Percentiles rank a stretch among this genome's conserved stretches.
Conservation (phyloP, 64 coral and sea anemone genomes). For the Montipora capricornis region DNA sequence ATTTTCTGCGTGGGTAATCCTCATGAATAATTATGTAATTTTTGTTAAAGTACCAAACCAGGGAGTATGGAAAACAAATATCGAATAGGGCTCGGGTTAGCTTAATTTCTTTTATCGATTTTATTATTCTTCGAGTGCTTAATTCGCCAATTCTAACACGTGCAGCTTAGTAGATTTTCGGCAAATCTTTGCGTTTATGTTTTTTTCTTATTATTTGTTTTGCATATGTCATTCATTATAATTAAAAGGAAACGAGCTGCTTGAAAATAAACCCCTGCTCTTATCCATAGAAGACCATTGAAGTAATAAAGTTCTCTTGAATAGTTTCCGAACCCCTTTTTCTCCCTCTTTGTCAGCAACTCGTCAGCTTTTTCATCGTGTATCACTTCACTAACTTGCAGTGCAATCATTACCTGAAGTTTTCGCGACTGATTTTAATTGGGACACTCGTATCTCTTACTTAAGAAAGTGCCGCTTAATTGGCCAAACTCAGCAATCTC, state of each 20-base stretch:
- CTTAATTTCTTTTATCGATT: not conserved
- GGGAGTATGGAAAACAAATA: not conserved
- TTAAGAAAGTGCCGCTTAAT: conserved; percentile 30
- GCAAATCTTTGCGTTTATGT: not conserved
- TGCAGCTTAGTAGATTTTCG: not conserved
- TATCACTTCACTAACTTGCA: not conserved
- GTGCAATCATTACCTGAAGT: not conserved
- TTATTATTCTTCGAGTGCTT: conserved; percentile 4
- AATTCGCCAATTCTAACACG: not conserved
- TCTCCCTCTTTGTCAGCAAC: too few species aligned
- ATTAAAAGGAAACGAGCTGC: not conserved
- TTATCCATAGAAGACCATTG: too few species aligned
- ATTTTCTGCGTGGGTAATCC: not conserved
- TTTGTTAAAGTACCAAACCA: not conserved
- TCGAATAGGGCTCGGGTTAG: too few species aligned
- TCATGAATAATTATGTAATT: not conserved
- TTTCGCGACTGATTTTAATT: conserved; percentile 13
- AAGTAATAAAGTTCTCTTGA: too few species aligned
- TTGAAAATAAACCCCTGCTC: too few species aligned
- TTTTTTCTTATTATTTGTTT: not conserved
- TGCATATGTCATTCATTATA: not conserved
- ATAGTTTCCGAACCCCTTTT: too few species aligned
- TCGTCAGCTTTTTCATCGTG: too few species aligned
- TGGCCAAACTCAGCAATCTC: not conserved
- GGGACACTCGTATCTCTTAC: conserved; percentile 5